Evolutionary conservation across 1,140 invertebrate genomes (phyloP).

Genomic region (Aphis craccivora): DNA sequence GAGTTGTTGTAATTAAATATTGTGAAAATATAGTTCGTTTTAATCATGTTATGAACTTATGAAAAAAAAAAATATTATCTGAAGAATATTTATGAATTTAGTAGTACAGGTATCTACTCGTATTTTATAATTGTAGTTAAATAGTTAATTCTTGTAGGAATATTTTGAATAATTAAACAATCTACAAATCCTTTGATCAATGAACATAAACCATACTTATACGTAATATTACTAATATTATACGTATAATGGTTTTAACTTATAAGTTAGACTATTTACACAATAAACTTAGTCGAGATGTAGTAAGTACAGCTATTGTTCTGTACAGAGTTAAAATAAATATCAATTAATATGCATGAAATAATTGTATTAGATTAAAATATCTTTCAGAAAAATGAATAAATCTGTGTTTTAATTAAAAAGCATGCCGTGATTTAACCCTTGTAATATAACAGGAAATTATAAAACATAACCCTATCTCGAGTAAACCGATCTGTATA

Average conservation of each 20-base stretch:
- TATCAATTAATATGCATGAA: neutral
- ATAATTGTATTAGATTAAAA: neutral
- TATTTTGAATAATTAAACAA: neutral
- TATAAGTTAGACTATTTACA: neutral
- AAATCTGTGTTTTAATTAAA: conserved; percentile 2
- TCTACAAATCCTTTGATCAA: neutral
- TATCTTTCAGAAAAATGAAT: neutral
- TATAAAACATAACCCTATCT: neutral
- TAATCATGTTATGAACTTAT: neutral
- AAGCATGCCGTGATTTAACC: neutral
- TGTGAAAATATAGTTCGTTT: neutral
- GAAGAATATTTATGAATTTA: neutral
- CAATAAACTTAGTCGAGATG: neutral
- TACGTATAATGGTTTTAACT: no score
- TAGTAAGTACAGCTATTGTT: neutral
- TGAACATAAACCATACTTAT: no score
- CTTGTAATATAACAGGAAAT: neutral
- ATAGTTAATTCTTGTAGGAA: neutral
- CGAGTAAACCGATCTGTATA: neutral
- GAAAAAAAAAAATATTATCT: neutral
- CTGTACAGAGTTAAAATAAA: neutral
- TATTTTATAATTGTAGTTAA: neutral
- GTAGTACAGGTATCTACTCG: neutral
- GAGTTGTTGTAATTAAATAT: neutral
- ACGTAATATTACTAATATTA: no score